A percentile compares a stretch with the other conserved stretches of the same genome.
phyloP scores from a whole-genome alignment of 2,113 vertebrate species.

The Clarias batrachus region DNA sequence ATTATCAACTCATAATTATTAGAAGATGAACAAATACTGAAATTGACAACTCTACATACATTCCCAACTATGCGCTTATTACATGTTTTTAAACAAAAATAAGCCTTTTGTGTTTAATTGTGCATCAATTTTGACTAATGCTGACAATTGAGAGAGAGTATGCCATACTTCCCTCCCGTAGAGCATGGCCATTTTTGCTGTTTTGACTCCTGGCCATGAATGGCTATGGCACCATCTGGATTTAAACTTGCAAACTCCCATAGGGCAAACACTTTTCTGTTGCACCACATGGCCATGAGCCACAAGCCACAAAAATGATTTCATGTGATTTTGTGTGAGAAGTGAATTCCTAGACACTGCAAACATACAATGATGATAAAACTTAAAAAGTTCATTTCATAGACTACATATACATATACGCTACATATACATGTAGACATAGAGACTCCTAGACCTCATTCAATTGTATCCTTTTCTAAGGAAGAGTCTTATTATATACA shows the following conservation, averaged over 20 bases:
- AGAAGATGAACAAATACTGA: too few relatives aligned
- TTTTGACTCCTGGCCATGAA: not conserved
- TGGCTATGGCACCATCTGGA: constrained; percentile 3
- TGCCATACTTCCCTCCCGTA: not conserved
- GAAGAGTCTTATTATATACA: not conserved
- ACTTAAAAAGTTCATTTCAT: not conserved
- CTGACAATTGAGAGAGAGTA: not conserved
- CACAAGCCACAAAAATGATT: not conserved
- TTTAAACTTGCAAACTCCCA: not conserved
- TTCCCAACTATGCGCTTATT: too few relatives aligned
- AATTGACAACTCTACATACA: too few relatives aligned
- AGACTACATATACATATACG: not conserved
- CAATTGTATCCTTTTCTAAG: not conserved
- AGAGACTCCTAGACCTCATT: not conserved
- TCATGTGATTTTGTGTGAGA: not conserved
- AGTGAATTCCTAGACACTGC: not conserved
- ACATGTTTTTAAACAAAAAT: too few relatives aligned
- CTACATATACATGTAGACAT: too few relatives aligned
- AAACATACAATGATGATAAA: not conserved
- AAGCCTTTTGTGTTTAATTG: too few relatives aligned
- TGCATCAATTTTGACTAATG: not conserved
- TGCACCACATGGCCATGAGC: not conserved
- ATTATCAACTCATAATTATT: too few relatives aligned
- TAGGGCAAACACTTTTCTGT: not conserved
- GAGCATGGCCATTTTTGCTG: not conserved